These are phyloP conservation scores for Drosophila monieri DNA, from an alignment of 2,888 invertebrate species.

Conservation along the genomic window DNA sequence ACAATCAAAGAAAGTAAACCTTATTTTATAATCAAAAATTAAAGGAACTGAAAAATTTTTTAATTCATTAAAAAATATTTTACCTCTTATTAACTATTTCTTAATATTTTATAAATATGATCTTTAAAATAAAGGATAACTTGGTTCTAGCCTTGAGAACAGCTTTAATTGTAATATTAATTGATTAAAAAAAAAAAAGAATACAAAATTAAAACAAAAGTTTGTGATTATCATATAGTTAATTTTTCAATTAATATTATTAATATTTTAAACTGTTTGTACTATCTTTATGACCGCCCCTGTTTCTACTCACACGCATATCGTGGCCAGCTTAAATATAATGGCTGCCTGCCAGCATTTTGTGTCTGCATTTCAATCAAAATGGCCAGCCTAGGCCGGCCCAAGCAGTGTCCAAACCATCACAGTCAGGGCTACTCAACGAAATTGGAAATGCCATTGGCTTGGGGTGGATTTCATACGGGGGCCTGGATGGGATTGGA, in stretches of 20 bases:
- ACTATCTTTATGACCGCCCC: background rate
- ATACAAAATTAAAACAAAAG: background rate
- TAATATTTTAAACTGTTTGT: background rate
- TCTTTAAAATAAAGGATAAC: no score
- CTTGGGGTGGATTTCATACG: slow-evolving; percentile 20
- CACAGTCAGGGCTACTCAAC: slow-evolving; percentile 65
- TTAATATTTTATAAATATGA: no score
- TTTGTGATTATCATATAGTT: background rate
- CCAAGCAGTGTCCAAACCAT: slow-evolving; percentile 50
- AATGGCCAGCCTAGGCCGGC: slow-evolving; percentile 53
- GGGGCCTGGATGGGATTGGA: slow-evolving; percentile 8
- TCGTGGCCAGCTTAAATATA: slow-evolving; percentile 72
- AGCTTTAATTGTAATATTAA: no score
- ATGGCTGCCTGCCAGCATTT: slow-evolving; percentile 77
- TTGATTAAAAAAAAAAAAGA: background rate
- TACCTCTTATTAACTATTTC: no score
- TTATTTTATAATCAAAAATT: no score
- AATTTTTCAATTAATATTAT: background rate
- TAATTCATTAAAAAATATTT: no score
- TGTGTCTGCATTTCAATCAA: slow-evolving; percentile 68
- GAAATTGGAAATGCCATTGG: slow-evolving; percentile 71
- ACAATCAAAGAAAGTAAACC: no score
- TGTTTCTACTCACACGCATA: slow-evolving; percentile 29
- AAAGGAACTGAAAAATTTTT: no score
- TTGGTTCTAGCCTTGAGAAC: no score